Evolutionary conservation across 1,140 invertebrate species (phyloP), one percentile per base, ranked within the genome.

Genomic region (Drosophila serrata): DNA sequence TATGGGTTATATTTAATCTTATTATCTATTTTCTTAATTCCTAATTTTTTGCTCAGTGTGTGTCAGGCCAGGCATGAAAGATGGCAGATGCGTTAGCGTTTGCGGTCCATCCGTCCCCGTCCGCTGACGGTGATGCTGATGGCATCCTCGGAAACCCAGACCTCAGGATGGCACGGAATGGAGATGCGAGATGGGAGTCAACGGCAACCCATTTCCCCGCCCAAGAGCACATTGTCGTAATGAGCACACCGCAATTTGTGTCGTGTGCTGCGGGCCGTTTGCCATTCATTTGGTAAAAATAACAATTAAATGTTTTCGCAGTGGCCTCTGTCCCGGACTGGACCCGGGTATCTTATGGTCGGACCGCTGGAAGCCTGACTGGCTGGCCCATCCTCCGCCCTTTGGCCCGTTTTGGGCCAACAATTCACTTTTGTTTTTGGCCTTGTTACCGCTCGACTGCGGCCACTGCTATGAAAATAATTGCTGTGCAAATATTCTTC

Each of bases 221-320:
- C 43, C 37, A 58, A 73, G 69, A 72, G 65, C 65, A 68, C 67
- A 87, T 87, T 84, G 84, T 84, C 80, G 73, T 87, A 87, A 87
- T 87, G 84, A 87, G 84, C 84, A 87, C 84, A 87, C 85, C 84
- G 85, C 84, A 87, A 87, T 87, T 87, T 90, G 85, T 87, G 85
- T 87, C 73, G 76, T 90, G 60, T 90, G 80, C 81, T 90, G 85
- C 81, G 70, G 85, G 85, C 85, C 81, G 85, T 88, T 88, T 88
- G 85, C 85, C 76, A 88, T 88, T 90, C 85, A 88, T 88, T 88
- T 88, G 85, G 85, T 88, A 88, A 88, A 90, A 88, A 90, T 88
- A 88, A 88, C 85, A 88, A 88, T 88, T 88, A 88, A 90, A 88
- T 88, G 85, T 88, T 90, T 88, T 88, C 85, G 86, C 79, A 88